Evolutionary conservation across 2,797 vertebrate genomes (phyloP), one percentile per base, ranked within the genome.

Genomic region (Alauda arvensis): DNA sequence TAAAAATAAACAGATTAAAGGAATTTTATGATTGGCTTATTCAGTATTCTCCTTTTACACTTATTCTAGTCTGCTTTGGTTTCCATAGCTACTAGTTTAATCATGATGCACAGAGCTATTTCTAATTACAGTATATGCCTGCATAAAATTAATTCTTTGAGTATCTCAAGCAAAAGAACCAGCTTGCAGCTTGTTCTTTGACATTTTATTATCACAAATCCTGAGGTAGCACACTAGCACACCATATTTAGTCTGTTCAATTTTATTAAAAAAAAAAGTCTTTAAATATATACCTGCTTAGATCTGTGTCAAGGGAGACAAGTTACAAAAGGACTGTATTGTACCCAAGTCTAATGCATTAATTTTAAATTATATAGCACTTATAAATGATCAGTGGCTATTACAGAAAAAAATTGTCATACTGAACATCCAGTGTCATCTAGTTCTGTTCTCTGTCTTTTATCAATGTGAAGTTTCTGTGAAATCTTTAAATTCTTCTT

Each of bases 31-130:
- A 83, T 87, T 93, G 95, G 92, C 57, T 96, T 95, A 77, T 93
- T 94, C 84, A 55, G 74, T 68, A 90, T 96, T 93, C 85, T 95
- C 57, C 68, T 94, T 96, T 96, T 96, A 93, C 94, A 94, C 90
- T 94, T 93, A 48, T 83, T 91, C 92, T 93, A 91, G 87, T 84
- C 93, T 95, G 93, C 83, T 91, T 91, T 94, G 87, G 97, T 98
- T 97, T 83, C 97, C 96, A 98, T 97, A 93, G 97, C 93, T 95
- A 97, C 97, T 85, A 75, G 91, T 89, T 97, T 97, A 97, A 97
- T 97, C 95, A 96, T 90, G 96, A 96, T 96, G 94, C 95, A 95
- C 78, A 86, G 95, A 97, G 90, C 91, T 95, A 96, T 95, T 97
- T 97, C 97, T 97, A 97, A 97, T 97, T 97, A 96, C 96, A 94